These are phyloP conservation scores for Rhysida immarginata DNA, from an alignment of 1,140 invertebrate species.

Conservation along the genomic window DNA sequence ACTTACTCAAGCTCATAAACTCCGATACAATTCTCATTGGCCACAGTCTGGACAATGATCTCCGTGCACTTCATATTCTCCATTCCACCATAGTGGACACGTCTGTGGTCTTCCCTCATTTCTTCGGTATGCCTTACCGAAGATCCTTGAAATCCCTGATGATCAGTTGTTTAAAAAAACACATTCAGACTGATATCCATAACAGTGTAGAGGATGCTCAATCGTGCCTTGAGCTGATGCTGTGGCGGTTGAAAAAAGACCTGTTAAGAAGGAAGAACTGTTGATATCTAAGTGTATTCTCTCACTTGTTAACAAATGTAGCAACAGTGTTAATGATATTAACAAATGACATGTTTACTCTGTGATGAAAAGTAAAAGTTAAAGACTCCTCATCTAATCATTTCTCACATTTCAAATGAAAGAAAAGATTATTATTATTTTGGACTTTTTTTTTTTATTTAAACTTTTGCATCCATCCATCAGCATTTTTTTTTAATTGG, in stretches of 20 bases:
- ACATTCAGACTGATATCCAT: constrained; percentile 67
- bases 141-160: constrained; percentile 61
- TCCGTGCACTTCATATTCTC: constrained; percentile 33
- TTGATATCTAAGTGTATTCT: too few species aligned
- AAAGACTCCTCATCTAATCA: too few species aligned
- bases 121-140: constrained; percentile 54
- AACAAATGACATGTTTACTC: too few species aligned
- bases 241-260: constrained; percentile 50
- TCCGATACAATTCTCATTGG: constrained; percentile 41
- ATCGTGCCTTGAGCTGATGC: constrained; percentile 64
- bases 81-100: constrained; percentile 42
- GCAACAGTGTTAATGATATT: background rate
- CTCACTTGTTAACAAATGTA: too few species aligned
- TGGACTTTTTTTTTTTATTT: too few species aligned
- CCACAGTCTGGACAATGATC: constrained; percentile 42
- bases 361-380: too few species aligned
- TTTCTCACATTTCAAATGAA: too few species aligned
- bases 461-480: too few species aligned
- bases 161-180: constrained; percentile 45
- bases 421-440: too few species aligned
- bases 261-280: constrained; percentile 14
- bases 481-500: too few species aligned
- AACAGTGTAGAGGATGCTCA: constrained; percentile 77
- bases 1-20: constrained; percentile 34
- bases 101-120: constrained; percentile 64